phyloP scores from a whole-genome alignment of 2,888 invertebrate species.

The Erannis defoliaria region DNA sequence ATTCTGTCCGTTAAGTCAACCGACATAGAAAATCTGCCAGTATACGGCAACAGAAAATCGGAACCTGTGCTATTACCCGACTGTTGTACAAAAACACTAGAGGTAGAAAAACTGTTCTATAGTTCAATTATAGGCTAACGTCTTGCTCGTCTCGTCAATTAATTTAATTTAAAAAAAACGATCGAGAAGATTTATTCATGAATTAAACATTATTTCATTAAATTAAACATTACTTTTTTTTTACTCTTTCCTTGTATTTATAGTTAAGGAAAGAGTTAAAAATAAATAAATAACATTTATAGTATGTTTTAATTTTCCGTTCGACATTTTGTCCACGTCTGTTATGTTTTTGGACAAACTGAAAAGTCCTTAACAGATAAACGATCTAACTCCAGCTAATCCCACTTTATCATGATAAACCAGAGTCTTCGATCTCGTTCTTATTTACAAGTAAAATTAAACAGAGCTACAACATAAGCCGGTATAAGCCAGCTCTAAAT shows the following conservation, averaged over 20 bases:
- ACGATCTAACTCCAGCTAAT: slow-evolving; percentile 20
- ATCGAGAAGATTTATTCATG: no score
- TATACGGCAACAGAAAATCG: background rate
- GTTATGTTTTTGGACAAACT: background rate
- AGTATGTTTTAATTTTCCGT: background rate
- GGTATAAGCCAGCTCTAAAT: slow-evolving; percentile 30
- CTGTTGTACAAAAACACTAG: no score
- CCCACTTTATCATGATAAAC: slow-evolving; percentile 31
- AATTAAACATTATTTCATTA: no score
- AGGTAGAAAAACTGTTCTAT: no score
- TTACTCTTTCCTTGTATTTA: no score
- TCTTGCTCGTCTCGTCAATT: no score
- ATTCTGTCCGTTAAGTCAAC: slow-evolving; percentile 2
- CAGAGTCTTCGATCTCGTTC: slow-evolving; percentile 30
- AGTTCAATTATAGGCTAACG: no score
- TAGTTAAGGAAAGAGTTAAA: no score
- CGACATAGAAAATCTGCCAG: background rate
- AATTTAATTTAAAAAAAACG: no score
- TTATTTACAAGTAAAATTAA: slow-evolving; percentile 37
- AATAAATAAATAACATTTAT: no score
- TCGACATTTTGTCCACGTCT: background rate
- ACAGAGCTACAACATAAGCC: slow-evolving; percentile 27
- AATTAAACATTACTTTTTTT: no score
- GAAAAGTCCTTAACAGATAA: slow-evolving; percentile 24
- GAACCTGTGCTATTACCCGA: background rate